phyloP scores from a whole-genome alignment of 2,113 vertebrate genomes.

The Callithrix jacchus region DNA sequence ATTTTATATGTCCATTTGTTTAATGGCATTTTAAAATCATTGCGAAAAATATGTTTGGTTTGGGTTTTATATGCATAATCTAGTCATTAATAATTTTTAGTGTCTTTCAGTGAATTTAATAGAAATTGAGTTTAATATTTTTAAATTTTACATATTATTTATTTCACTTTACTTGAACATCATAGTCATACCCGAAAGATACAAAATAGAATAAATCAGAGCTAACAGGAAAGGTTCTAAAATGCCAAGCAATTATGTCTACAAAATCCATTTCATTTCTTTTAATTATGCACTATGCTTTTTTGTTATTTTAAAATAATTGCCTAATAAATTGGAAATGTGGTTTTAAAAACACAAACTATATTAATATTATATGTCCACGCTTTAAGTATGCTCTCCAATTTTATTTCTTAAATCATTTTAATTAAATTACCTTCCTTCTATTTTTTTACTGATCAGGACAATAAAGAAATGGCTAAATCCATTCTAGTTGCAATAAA shows the following conservation, averaged over 20 bases:
- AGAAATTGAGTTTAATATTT: not conserved
- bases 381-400: conserved; percentile 53
- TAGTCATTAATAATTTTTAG: not conserved
- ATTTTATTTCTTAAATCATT: conserved; percentile 65
- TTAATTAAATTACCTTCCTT: conserved; percentile 73
- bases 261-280: not conserved
- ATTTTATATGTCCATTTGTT: not conserved
- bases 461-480: conserved; percentile 54
- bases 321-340: conserved; percentile 28
- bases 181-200: not conserved
- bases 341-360: conserved; percentile 68
- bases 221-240: not conserved
- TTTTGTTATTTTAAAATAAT: conserved; percentile 51
- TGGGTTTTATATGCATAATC: not conserved
- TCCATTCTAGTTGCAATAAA: conserved; percentile 35
- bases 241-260: not conserved
- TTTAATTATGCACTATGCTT: not conserved
- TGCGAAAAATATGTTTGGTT: not conserved
- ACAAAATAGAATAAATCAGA: conserved; percentile 14
- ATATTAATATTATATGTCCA: conserved; percentile 56
- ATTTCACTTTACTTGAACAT: not conserved
- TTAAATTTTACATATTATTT: not conserved
- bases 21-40: not conserved
- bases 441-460: conserved; percentile 52
- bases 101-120: not conserved